These are phyloP conservation scores for Zaprionus africanus DNA, from an alignment of 1,140 invertebrate genomes.

Conservation along the genomic window DNA sequence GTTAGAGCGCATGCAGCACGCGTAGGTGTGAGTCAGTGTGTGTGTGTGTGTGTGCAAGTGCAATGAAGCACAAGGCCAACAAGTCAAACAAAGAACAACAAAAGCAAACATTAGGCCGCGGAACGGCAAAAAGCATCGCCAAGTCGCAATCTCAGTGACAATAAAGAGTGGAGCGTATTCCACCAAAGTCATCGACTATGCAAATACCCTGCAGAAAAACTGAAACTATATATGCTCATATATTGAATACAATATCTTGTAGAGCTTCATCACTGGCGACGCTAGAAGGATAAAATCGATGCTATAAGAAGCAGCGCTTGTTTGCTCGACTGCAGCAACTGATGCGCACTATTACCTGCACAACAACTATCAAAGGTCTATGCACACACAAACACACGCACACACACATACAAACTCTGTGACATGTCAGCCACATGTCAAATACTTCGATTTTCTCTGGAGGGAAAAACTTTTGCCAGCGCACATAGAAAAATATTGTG, in stretches of 20 bases:
- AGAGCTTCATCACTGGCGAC: neutral
- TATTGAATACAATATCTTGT: neutral
- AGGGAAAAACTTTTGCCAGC: constrained; percentile 18
- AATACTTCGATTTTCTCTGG: constrained; percentile 64
- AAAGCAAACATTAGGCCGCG: constrained; percentile 28
- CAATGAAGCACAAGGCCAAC: constrained; percentile 70
- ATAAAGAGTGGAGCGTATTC: neutral
- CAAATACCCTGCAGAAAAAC: constrained; percentile 16
- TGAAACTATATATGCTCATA: neutral
- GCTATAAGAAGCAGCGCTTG: neutral
- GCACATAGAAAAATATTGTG: constrained; percentile 39
- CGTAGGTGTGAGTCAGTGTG: constrained; percentile 14
- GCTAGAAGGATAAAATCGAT: neutral
- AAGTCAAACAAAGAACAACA: constrained; percentile 65
- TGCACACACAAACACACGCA: constrained; percentile 10
- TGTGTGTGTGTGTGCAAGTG: neutral
- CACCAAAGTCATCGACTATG: neutral
- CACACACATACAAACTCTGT: constrained; percentile 16
- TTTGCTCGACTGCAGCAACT: constrained; percentile 19
- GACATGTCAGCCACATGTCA: constrained; percentile 70
- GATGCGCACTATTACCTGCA: constrained; percentile 20
- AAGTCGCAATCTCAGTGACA: constrained; percentile 6
- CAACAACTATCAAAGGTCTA: neutral
- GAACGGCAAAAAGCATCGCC: constrained; percentile 12
- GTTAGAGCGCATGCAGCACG: neutral